Evolutionary conservation across 1,140 invertebrate genomes (phyloP).

Genomic region (Andrena cerasifolii): DNA sequence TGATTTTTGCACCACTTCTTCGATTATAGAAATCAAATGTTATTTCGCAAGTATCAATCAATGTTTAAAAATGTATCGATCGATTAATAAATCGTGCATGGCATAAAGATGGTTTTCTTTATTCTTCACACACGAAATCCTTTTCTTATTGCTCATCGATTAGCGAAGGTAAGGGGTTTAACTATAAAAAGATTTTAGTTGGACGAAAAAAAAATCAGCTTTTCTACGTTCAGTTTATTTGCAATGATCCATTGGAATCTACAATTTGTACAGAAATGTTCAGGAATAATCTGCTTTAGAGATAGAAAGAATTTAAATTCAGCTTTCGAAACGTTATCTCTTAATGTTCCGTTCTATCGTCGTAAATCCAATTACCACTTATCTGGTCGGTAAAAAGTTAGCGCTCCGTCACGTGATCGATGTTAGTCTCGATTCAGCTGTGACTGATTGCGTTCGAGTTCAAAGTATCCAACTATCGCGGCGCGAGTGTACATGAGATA

Average conservation of each 20-base stretch:
- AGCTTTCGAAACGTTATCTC: constrained; percentile 2
- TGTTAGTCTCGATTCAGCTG: neutral
- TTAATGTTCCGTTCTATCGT: neutral
- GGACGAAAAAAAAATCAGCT: no score
- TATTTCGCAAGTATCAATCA: constrained; percentile 62
- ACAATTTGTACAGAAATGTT: neutral
- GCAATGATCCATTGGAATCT: no score
- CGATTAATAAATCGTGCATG: constrained; percentile 67
- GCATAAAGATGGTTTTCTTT: constrained; percentile 34
- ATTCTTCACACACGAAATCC: no score
- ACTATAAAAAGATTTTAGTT: no score
- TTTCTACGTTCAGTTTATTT: no score
- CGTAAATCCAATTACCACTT: neutral
- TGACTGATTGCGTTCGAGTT: neutral
- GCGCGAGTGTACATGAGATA: neutral
- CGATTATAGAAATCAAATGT: constrained; percentile 62
- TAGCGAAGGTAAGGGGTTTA: neutral
- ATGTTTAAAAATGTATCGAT: constrained; percentile 69
- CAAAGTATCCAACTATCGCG: neutral
- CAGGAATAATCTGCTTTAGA: neutral
- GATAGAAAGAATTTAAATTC: neutral
- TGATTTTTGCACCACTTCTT: constrained; percentile 60
- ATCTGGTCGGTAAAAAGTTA: neutral
- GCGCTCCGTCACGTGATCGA: neutral
- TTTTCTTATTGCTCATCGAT: neutral